Evolutionary conservation across 2,797 vertebrate species (phyloP).

Genomic region (Acanthis flammea): DNA sequence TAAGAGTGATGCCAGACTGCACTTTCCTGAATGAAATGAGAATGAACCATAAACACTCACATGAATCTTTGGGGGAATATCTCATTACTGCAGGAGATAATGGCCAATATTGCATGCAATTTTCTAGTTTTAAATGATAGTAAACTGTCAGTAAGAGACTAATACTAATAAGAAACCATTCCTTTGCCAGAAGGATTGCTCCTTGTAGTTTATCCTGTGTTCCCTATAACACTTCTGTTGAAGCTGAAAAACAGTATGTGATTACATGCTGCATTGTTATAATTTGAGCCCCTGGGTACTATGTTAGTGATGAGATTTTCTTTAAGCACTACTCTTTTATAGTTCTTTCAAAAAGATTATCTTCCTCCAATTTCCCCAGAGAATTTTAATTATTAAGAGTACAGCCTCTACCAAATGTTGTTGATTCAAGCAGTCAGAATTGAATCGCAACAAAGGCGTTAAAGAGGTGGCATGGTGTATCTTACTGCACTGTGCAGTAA

Average conservation of each 20-base stretch:
- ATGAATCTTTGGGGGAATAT: background rate
- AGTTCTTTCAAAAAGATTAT: background rate
- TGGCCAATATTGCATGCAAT: background rate
- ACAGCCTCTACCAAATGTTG: background rate
- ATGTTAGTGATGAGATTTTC: background rate
- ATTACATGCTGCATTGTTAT: background rate
- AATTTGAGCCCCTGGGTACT: background rate
- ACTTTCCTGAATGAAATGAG: background rate
- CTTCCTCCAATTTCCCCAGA: background rate
- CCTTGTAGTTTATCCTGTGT: background rate
- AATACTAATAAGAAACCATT: background rate
- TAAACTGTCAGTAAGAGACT: background rate
- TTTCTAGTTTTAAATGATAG: background rate
- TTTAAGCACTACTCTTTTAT: background rate
- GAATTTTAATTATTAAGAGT: background rate
- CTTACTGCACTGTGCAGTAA: background rate
- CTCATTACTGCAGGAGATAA: background rate
- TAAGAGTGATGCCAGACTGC: background rate
- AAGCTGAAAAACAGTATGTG: background rate
- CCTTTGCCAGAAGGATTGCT: background rate
- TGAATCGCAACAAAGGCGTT: background rate
- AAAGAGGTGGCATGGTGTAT: background rate
- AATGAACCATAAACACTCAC: background rate
- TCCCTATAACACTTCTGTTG: background rate
- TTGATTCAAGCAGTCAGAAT: background rate